phyloP scores from a whole-genome alignment of 2,888 invertebrate genomes.

The Sarcophaga carnaria region DNA sequence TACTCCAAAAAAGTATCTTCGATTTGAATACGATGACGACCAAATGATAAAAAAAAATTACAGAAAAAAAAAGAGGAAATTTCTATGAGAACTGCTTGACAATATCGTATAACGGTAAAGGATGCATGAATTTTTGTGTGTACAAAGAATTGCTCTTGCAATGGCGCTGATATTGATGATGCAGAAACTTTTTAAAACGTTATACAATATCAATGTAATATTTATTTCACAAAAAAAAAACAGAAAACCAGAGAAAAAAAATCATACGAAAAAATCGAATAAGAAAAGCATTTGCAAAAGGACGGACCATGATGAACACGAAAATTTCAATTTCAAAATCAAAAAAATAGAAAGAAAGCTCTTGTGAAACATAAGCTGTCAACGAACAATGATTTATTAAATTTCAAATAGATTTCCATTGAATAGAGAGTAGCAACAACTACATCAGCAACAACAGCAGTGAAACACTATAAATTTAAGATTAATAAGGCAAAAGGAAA shows the following conservation, averaged over 20 bases:
- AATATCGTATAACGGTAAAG: conserved; percentile 50
- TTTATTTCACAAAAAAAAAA: conserved; percentile 3
- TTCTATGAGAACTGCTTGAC: conserved; percentile 39
- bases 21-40: background rate
- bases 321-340: conserved; percentile 51
- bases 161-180: background rate
- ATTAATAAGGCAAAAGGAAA: background rate
- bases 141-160: conserved; percentile 19
- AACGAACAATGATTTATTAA: conserved; percentile 25
- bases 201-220: background rate
- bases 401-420: conserved; percentile 45
- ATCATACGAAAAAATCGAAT: no score
- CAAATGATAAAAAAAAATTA: background rate
- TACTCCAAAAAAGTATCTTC: background rate
- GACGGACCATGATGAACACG: background rate
- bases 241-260: no score
- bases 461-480: conserved; percentile 8
- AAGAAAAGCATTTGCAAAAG: background rate
- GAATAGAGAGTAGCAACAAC: conserved; percentile 8
- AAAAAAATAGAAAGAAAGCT: conserved; percentile 1
- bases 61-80: background rate
- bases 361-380: conserved; percentile 32
- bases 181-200: conserved; percentile 1
- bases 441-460: background rate
- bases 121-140: background rate